phyloP scores from a whole-genome alignment of 37 sponge, comb jelly and placozoan species.

The Hexactinellida sp. region DNA sequence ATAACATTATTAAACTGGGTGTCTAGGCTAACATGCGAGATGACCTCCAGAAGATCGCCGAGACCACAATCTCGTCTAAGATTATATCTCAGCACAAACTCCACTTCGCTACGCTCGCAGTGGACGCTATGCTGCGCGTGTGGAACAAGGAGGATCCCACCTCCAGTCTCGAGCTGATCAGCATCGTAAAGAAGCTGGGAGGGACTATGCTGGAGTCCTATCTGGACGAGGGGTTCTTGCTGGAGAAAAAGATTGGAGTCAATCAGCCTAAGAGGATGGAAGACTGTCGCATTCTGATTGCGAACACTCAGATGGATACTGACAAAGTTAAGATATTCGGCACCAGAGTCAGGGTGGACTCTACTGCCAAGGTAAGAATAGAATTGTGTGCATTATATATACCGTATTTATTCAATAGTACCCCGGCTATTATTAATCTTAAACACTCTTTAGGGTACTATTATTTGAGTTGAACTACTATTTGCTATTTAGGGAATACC shows the following conservation, averaged over 20 bases:
- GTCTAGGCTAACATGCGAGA: slow-evolving; percentile 12
- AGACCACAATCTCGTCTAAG: slow-evolving; percentile 94
- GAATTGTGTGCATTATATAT: too few species aligned
- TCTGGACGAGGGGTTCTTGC: slow-evolving; percentile 90
- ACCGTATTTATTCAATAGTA: too few species aligned
- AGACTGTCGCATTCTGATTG: slow-evolving; percentile 81
- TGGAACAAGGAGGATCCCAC: slow-evolving; percentile 33
- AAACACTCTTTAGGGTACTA: too few species aligned
- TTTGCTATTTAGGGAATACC: too few species aligned
- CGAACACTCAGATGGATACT: slow-evolving; percentile 98
- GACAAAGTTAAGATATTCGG: slow-evolving; percentile 97
- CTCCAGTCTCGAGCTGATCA: slow-evolving; percentile 68
- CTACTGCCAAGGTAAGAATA: slow-evolving; percentile 75
- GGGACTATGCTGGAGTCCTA: slow-evolving; percentile 76
- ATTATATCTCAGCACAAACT: slow-evolving; percentile 86
- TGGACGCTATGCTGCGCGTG: slow-evolving; percentile 77
- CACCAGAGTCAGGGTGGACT: slow-evolving; percentile 76
- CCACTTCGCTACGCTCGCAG: slow-evolving; percentile 83
- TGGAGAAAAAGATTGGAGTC: slow-evolving; percentile 93
- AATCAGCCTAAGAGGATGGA: slow-evolving; percentile 95
- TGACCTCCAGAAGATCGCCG: slow-evolving; percentile 90
- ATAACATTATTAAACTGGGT: too few species aligned
- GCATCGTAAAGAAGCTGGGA: slow-evolving; percentile 92
- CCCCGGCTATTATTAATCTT: too few species aligned
- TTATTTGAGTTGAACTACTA: too few species aligned